Evolutionary conservation across 2,797 vertebrate genomes (phyloP).

Genomic region (Lagocephalus sceleratus): DNA sequence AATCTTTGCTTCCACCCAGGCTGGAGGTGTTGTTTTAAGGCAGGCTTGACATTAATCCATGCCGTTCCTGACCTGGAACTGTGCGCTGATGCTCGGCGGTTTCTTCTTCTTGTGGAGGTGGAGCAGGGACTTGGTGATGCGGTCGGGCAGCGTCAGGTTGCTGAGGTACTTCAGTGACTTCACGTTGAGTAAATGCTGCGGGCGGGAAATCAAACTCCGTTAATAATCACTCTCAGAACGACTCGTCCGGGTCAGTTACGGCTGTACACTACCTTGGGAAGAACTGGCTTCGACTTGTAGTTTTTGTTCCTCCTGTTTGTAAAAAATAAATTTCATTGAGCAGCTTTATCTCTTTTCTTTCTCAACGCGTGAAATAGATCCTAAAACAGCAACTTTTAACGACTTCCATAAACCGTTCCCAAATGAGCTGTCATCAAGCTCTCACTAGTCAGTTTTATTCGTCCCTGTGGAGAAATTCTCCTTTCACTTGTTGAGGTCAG

Average conservation of each 20-base stretch:
- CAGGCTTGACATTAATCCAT: not conserved
- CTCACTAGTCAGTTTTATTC: slow-evolving; percentile 29
- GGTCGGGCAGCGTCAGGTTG: slow-evolving; percentile 91
- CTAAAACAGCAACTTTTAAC: slow-evolving; percentile 8
- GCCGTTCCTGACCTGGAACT: slow-evolving; percentile 86
- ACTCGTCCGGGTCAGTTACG: too few species aligned
- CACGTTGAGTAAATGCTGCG: slow-evolving; percentile 91
- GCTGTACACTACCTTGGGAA: slow-evolving; percentile 86
- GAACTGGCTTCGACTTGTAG: slow-evolving; percentile 85
- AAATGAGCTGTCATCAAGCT: slow-evolving; percentile 14
- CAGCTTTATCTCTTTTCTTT: not conserved
- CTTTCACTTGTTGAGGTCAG: slow-evolving; percentile 16
- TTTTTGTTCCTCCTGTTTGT: slow-evolving; percentile 90
- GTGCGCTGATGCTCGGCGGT: slow-evolving; percentile 96
- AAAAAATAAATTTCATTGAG: slow-evolving; percentile 30
- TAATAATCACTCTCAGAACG: not conserved
- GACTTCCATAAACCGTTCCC: slow-evolving; percentile 19
- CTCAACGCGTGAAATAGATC: not conserved
- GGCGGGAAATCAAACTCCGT: not conserved
- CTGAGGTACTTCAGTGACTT: slow-evolving; percentile 95
- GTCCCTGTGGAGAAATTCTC: slow-evolving; percentile 31
- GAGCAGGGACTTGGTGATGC: slow-evolving; percentile 96
- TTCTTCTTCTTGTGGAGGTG: slow-evolving; percentile 99
- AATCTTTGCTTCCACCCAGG: slow-evolving; percentile 8
- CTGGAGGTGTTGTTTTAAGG: slow-evolving; percentile 11